These are phyloP conservation scores for Merodon equestris DNA, from an alignment of 2,888 invertebrate genomes.

Conservation along the genomic window DNA sequence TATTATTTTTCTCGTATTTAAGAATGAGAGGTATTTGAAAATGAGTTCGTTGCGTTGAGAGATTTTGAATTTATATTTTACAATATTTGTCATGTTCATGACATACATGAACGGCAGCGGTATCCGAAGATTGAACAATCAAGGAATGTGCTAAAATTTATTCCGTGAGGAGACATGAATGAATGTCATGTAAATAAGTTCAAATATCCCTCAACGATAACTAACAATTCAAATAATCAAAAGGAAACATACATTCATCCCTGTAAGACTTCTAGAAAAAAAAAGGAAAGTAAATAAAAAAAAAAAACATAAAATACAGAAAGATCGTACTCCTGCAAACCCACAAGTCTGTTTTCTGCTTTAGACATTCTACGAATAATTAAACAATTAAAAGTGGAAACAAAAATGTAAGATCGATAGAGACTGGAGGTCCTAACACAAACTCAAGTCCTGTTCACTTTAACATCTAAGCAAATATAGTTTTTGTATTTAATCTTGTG, in stretches of 20 bases:
- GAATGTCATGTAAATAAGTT: background rate
- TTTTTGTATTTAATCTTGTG: constrained; percentile 32
- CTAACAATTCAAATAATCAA: constrained; percentile 16
- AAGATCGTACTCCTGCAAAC: constrained; percentile 54
- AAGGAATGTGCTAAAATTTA: too few relatives aligned
- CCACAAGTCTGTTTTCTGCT: constrained; percentile 33
- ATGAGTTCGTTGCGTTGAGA: too few relatives aligned
- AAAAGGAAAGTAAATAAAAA: constrained; percentile 6
- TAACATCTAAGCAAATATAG: constrained; percentile 30
- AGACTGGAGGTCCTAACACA: constrained; percentile 32
- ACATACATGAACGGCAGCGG: too few relatives aligned
- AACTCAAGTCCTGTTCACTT: constrained; percentile 57
- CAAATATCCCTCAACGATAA: constrained; percentile 26
- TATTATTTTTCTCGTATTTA: too few relatives aligned
- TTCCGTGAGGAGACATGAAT: too few relatives aligned
- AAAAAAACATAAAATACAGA: constrained; percentile 13
- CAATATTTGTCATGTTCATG: too few relatives aligned
- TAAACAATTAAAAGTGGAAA: background rate
- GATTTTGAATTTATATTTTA: too few relatives aligned
- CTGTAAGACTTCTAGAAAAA: constrained; percentile 23
- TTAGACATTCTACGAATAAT: constrained; percentile 51
- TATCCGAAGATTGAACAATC: too few relatives aligned
- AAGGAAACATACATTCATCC: constrained; percentile 41
- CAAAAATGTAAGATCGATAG: constrained; percentile 35
- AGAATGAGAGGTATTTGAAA: too few relatives aligned